A percentile compares a stretch with the other conserved stretches of the same genome.
Evolutionary conservation across 2,113 vertebrate genomes (phyloP).

Genomic region (Tupaia tana): DNA sequence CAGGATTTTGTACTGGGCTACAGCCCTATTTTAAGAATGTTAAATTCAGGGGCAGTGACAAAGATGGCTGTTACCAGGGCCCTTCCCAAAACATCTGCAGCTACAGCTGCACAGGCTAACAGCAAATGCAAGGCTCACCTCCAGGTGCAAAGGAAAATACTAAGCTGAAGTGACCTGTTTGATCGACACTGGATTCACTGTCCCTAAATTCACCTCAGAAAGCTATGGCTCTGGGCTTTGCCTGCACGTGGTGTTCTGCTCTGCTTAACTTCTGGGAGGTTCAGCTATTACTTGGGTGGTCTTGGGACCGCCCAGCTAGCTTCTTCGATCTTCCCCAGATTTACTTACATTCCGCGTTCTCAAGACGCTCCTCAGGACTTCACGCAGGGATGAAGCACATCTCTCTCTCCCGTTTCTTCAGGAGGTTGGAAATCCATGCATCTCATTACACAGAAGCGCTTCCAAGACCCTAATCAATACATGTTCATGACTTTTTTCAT

Average conservation of each 20-base stretch:
- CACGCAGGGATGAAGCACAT: not conserved
- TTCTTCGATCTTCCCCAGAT: not conserved
- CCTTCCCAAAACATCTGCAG: not conserved
- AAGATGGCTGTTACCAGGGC: not conserved
- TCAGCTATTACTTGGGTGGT: not conserved
- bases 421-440: not conserved
- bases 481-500: not conserved
- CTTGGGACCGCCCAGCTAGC: not conserved
- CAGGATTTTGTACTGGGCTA: not conserved
- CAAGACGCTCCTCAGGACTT: not conserved
- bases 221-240: not conserved
- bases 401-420: not conserved
- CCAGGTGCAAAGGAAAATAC: not conserved
- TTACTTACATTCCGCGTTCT: slow-evolving; percentile 33
- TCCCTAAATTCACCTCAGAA: not conserved
- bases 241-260: not conserved
- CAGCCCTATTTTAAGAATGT: not conserved
- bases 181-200: not conserved
- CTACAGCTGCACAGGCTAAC: not conserved
- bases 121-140: not conserved
- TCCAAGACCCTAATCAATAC: not conserved
- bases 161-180: not conserved
- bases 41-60: not conserved
- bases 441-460: not conserved
- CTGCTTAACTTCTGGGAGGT: not conserved